Base-by-base conservation (phyloP, 2,797 vertebrate species). In the Bradypodion ventrale region DNA sequence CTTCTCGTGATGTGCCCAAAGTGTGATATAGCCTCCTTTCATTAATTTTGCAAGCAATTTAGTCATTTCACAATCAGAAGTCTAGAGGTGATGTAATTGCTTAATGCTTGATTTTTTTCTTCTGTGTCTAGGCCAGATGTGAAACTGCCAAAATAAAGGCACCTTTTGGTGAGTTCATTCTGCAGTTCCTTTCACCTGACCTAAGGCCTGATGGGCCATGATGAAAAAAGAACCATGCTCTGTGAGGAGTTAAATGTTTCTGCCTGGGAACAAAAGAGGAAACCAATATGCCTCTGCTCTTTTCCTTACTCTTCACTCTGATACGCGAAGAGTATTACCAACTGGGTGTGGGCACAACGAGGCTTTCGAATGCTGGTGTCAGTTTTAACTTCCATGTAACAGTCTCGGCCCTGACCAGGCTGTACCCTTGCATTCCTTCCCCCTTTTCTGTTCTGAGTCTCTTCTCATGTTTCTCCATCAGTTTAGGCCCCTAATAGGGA, bases 391-490 rank as follows among this genome's bases (percentile, higher is more conserved):
- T 92, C 74, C 32, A 77, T 46, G 85, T 32, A 89, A 93, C 91
- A 93, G 90, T 93, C 85, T 91, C 56, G 88, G 93, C 92, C 90
- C 90, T 90, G 89, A 82, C 89, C 13, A 87, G 83, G 85, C 87
- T 69, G 85, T 93, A 91, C 91, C 94, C 90, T 90, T 85, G 89
- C 86, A 90, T 92, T 94, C 92, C 93, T 93, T 92, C n/a, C 90
- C 88, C 52, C 90, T 93, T 94, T 93, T 91, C 93, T 93, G 93
- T 93, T 93, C 93, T 89, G 93, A 84, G 84, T 88, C 90, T 92
- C 93, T 93, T 96, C 94, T 95, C 94, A 94, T 95, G 94, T 95
- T 96, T 96, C 95, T 95, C 92, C 95, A 96, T 96, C 94, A 92
- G 95, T 94, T 94, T 89, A 94, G 94, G 93, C 92, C 94, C 93